A percentile compares a stretch with the other conserved stretches of the same genome.
Evolutionary conservation across 1,140 invertebrate species (phyloP).

Genomic region (Paracyclopina nana): DNA sequence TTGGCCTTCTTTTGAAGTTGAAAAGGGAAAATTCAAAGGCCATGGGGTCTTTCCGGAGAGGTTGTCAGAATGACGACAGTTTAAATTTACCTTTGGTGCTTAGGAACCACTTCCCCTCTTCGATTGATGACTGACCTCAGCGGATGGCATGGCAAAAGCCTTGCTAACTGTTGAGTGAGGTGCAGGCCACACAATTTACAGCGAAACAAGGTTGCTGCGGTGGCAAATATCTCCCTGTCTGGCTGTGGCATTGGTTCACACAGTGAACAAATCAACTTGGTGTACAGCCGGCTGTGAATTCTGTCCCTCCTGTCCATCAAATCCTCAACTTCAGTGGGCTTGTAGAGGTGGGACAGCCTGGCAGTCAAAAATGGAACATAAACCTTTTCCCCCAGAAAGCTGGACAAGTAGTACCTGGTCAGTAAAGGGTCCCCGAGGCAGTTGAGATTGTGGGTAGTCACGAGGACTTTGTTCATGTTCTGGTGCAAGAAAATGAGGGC

Average conservation of each 20-base stretch:
- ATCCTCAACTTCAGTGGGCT: conserved; percentile 50
- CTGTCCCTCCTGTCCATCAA: conserved; percentile 59
- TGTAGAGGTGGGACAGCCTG: conserved; percentile 54
- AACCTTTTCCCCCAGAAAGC: conserved; percentile 3
- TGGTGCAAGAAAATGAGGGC: conserved; percentile 57
- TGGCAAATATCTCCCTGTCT: conserved; percentile 49
- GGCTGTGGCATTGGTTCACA: conserved; percentile 46
- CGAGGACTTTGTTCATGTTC: conserved; percentile 55
- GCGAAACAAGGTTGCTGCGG: conserved; percentile 47
- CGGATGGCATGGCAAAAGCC: neutral
- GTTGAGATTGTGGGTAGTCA: conserved; percentile 49
- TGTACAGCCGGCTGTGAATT: conserved; percentile 56
- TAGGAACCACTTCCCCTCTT: neutral
- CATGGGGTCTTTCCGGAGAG: neutral
- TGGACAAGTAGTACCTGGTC: conserved; percentile 32
- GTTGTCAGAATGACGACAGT: too few relatives aligned
- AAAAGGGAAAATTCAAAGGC: too few relatives aligned
- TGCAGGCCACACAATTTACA: conserved; percentile 39
- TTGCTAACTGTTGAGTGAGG: neutral
- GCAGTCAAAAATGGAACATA: conserved; percentile 20
- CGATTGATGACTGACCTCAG: neutral
- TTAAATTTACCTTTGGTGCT: conserved; percentile 2
- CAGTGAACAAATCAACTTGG: conserved; percentile 52
- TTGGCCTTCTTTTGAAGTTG: too few relatives aligned
- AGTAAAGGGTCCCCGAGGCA: conserved; percentile 59